Base-by-base conservation (phyloP, 2,888 invertebrate genomes). In the Parapristionchus giblindavisi region DNA sequence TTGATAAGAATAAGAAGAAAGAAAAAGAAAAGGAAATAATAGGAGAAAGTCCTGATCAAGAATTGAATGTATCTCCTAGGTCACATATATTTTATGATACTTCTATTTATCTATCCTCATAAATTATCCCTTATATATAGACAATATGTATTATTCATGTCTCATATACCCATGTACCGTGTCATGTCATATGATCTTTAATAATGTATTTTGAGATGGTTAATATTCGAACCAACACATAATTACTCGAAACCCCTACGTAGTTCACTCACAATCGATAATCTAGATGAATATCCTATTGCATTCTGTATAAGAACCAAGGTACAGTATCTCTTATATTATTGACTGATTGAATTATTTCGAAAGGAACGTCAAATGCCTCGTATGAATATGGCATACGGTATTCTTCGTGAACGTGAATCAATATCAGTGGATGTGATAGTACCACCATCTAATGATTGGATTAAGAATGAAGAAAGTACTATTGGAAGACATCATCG, bases 221-320 rank as follows among this genome's bases (percentile, higher is more conserved):
- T 68, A 27, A 38, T 52, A 34, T 48, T 68, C 34, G 51, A 48
- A 48, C 52, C 68, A 34, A 5, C 27, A 8, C 51, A 52, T 5
- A 68, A 68, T 6, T 68, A 68, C 52, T 8, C 51, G 21, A 51
- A 52, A 24, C 68, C 68, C 11, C 43, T 68, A n/a, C 32, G 68
- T 38, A 32, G 24, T 51, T 34, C 52, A 2, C 4, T 68, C 3
- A 36, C 68, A 1, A 52, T 68, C 8, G 68, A 68, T 34, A 68
- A 68, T 68, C 51, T 21, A 6, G 51, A 68, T 17, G 68, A 68
- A n/a, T 52, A 68, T 24, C 48, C 68, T 4, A 32, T 68, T 14
- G 68, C 68, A 52, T 68, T 52, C 52, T 68, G 68, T 52, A 38
- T 68, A 27, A 32, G 68, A 68, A 52, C 68, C 51, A 68, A 68